Conservation (phyloP, 2,113 vertebrate species). For the Alectura lathami region DNA sequence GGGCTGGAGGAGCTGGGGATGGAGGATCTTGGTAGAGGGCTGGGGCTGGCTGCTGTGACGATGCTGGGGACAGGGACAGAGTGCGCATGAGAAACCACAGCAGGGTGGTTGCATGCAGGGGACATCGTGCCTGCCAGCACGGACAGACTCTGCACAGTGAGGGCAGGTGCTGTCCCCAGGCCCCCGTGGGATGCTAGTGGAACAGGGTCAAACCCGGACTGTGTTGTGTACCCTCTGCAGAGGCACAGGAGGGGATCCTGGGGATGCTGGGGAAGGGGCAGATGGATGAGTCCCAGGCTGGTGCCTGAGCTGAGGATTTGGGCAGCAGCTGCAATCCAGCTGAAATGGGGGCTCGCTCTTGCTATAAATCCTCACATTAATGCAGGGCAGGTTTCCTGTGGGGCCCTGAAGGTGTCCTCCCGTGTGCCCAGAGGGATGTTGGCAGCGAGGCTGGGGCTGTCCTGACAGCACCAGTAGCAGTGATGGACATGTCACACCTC, state of each 20-base stretch:
- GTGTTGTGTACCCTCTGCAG: fast-evolving
- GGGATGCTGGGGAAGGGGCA: fast-evolving
- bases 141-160: background rate
- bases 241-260: background rate
- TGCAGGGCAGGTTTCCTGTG: background rate
- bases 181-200: background rate
- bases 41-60: fast-evolving
- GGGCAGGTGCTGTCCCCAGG: background rate
- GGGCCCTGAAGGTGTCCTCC: background rate
- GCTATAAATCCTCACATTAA: fast-evolving
- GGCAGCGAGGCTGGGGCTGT: fast-evolving
- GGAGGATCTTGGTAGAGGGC: background rate
- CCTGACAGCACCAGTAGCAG: fast-evolving
- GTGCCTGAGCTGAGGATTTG: background rate
- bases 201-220: background rate
- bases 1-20: background rate
- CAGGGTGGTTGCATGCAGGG: background rate
- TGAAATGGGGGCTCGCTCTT: background rate
- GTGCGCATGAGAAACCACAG: fast-evolving
- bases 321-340: background rate
- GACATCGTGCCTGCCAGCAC: background rate
- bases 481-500: fast-evolving
- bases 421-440: fast-evolving
- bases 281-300: background rate
- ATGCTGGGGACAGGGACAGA: background rate